Percentiles rank a stretch among this genome's conserved stretches.
These are phyloP conservation scores for Steinernema khuongi DNA, from an alignment of 1,140 invertebrate genomes.

Conservation along the genomic window DNA sequence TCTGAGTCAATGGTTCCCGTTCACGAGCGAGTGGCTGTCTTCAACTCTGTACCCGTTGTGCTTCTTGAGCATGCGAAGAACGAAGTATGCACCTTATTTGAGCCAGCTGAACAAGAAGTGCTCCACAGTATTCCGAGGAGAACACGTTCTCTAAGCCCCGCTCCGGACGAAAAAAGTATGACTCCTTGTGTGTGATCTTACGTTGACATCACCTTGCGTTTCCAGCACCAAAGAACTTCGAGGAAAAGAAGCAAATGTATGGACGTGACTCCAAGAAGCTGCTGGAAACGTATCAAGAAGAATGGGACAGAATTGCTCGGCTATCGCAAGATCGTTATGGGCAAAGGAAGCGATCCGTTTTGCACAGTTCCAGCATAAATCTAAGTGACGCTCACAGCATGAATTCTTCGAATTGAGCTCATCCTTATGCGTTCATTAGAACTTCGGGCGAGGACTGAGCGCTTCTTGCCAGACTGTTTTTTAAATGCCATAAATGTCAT, in stretches of 20 bases:
- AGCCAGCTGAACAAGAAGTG: too few relatives aligned
- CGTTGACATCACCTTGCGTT: not conserved
- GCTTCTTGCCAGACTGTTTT: too few relatives aligned
- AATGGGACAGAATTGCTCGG: not conserved
- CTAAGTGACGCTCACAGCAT: too few relatives aligned
- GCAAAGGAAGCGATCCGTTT: too few relatives aligned
- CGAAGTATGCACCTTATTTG: too few relatives aligned
- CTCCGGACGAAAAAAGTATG: not conserved
- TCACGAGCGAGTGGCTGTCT: not conserved
- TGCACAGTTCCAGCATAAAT: too few relatives aligned
- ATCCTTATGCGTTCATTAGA: too few relatives aligned
- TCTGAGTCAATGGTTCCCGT: not conserved
- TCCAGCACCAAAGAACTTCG: constrained; percentile 49
- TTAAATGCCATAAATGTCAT: too few relatives aligned
- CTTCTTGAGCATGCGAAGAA: not conserved
- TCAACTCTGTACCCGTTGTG: not conserved
- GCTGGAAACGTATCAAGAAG: constrained; percentile 52
- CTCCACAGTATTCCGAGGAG: too few relatives aligned
- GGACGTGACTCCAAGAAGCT: constrained; percentile 51
- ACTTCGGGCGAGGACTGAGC: too few relatives aligned
- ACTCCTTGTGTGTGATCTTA: not conserved
- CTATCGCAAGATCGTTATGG: not conserved
- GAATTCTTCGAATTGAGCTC: too few relatives aligned
- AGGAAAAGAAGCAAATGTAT: constrained; percentile 57
- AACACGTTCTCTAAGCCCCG: too few relatives aligned